Conservation (phyloP, 1,140 invertebrate species). For the Orussus abietinus region DNA sequence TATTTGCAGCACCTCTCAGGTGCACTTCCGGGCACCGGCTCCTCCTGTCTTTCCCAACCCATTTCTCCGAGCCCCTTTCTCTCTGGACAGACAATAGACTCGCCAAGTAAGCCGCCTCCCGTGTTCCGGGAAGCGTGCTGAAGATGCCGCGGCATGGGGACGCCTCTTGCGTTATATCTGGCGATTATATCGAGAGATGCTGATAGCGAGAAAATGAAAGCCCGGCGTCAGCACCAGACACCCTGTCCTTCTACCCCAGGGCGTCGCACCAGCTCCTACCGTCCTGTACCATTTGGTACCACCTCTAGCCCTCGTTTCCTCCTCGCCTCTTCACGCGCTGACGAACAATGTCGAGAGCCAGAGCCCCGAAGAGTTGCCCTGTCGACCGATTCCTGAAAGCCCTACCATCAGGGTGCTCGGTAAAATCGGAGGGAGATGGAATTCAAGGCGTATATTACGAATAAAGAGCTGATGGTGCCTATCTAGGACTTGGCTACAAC, state of each 20-base stretch:
- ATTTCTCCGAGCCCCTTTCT: slow-evolving; percentile 15
- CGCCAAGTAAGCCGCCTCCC: slow-evolving; percentile 30
- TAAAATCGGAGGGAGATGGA: no score
- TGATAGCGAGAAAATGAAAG: slow-evolving; percentile 41
- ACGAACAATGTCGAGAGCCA: slow-evolving; percentile 21
- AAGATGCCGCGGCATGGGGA: slow-evolving; percentile 9
- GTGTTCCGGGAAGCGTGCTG: slow-evolving; percentile 15
- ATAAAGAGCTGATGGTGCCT: no score
- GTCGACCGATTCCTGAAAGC: no score
- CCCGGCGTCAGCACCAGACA: slow-evolving; percentile 36
- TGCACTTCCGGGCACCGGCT: slow-evolving; percentile 1
- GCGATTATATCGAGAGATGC: slow-evolving; percentile 43
- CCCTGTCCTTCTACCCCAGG: neutral
- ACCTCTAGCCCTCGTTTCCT: slow-evolving; percentile 11
- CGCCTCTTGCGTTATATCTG: slow-evolving; percentile 31
- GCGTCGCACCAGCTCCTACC: no score
- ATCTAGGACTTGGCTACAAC: no score
- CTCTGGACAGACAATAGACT: slow-evolving; percentile 33
- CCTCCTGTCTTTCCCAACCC: slow-evolving; percentile 20
- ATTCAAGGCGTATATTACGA: no score
- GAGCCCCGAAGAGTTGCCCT: no score
- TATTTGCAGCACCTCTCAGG: no score
- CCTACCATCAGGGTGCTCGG: no score
- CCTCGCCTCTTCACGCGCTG: slow-evolving; percentile 20
- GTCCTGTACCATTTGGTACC: no score